Base-by-base conservation (phyloP, 1,140 invertebrate species). In the Temnothorax curvispinosus region DNA sequence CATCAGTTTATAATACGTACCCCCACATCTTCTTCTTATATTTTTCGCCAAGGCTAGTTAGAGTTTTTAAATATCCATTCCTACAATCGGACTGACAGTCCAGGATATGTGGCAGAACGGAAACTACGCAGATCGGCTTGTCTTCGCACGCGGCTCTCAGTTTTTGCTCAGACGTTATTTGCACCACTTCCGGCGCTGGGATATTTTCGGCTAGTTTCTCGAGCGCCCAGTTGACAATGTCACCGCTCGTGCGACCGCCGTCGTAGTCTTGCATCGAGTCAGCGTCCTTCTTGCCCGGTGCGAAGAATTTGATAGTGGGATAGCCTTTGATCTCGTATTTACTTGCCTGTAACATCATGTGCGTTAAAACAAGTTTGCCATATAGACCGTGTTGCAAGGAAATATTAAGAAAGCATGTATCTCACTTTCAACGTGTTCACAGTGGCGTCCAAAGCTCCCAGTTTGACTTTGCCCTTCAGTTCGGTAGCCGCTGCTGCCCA, bases 21-120 rank as follows among this genome's bases (percentile, higher is more conserved):
- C 99, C 99, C 99, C 99, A 99, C 95, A 97, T 97, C 93, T 99
- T 99, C 95, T 98, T 97, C 96, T 99, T 99, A 95, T 97, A 99
- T 94, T 99, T 99, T 58, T 99, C 98, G 21, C 97, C 98, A 58
- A 99, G 95, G 4, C 96, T 95, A 27, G 96, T 97, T 0, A 99
- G 95, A 5, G 97, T 97, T 11, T 97, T 94, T 13, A 99, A 95
- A 95, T 99, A 99, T 5, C 96, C 95, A 94, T 99, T 99, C 90
- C 99, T 96, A 94, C 99, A 99, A 32, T 98, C 96, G 0, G 99
- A 96, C 94, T 99, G 98, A 94, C 99, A 99, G 95, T 99, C 99
- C 7, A 99, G 96, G 89, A 99, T 99, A 93, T 99, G 98, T 0
- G 99, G 99, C 71, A 99, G 94, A 9, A 99, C 97, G 2, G 99